Evolutionary conservation across 2,797 vertebrate species (phyloP).

Genomic region (Rachycentron canadum): DNA sequence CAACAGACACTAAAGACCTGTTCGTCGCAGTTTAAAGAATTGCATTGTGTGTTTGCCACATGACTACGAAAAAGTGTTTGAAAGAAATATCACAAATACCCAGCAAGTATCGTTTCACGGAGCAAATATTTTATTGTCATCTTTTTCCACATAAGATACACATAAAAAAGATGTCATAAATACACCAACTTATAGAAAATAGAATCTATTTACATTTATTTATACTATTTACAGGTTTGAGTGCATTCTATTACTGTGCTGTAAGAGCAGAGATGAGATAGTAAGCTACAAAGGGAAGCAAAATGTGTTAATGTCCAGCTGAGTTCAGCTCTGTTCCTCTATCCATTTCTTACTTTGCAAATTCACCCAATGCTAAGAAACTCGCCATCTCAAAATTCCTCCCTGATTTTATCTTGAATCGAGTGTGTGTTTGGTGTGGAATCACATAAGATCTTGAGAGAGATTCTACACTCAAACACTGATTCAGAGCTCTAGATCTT

Average conservation of each 20-base stretch:
- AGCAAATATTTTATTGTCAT: conserved; percentile 69
- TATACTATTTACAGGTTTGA: conserved; percentile 82
- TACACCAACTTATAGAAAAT: conserved; percentile 78
- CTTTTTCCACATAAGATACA: conserved; percentile 36
- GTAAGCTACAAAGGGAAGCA: conserved; percentile 40
- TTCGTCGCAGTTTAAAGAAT: not conserved
- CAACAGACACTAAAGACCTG: not conserved
- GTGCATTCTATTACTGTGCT: conserved; percentile 80
- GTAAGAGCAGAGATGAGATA: conserved; percentile 51
- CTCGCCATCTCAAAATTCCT: conserved; percentile 13
- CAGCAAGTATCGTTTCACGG: conserved; percentile 14
- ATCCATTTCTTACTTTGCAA: conserved; percentile 12
- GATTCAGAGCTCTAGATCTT: conserved; percentile 10
- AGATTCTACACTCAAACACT: conserved; percentile 30
- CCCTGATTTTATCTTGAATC: conserved; percentile 10
- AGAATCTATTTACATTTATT: conserved; percentile 78
- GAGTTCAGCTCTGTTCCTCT: conserved; percentile 52
- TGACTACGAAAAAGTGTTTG: not conserved
- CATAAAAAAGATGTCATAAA: conserved; percentile 76
- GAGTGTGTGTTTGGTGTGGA: not conserved
- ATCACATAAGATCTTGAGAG: not conserved
- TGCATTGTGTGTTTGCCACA: not conserved
- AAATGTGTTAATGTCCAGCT: conserved; percentile 13
- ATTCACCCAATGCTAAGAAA: conserved; percentile 9
- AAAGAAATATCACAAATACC: not conserved